Evolutionary conservation across 2,797 vertebrate species (phyloP), one percentile per base, ranked within the genome.

Genomic region (Rhodeus uyekii): DNA sequence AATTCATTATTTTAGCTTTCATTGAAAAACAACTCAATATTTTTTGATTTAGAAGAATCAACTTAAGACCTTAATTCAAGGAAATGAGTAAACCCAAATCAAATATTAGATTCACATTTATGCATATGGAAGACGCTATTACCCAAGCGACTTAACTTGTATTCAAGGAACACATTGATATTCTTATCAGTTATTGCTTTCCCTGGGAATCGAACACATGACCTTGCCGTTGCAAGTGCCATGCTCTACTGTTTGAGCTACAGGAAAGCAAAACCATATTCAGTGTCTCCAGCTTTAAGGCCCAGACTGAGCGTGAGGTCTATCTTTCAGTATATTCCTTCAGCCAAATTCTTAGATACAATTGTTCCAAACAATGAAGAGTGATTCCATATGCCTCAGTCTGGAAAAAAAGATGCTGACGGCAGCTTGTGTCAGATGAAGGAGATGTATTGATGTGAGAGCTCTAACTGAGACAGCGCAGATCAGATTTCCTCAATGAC

Each of bases 401-500:
- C 46, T 18, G 24, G 24, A 32, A 53, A 72, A 79, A 55, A 44
- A 60, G 8, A 16, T 55, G 24, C 60, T 63, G 58, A 50, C 8
- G 24, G 71, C 71, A 75, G 36, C 36, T 67, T 39, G 60, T n/a
- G 60, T 81, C 34, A 6, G 60, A 74, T 24, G 44, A 53, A 55
- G 60, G 60, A 75, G 60, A 42, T 81, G 29, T 71, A 80, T 72
- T 55, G 71, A 74, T 67, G 46, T 74, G 7, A 69, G 24, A 48
- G 2, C 8, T 55, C 48, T 3, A 42, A 61, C 32, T 48, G 60
- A 60, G 50, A 71, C 78, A 80, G 68, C 22, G 18, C 46, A 67
- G 68, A 80, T 80, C 78, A 80, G 24, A 75, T 81, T 81, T 65
- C 60, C 46, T 65, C 71, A 19, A 3, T 32, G 53, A 60, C 27